Evolutionary conservation across 2,113 vertebrate genomes (phyloP).

Genomic region (Hydropotes inermis): DNA sequence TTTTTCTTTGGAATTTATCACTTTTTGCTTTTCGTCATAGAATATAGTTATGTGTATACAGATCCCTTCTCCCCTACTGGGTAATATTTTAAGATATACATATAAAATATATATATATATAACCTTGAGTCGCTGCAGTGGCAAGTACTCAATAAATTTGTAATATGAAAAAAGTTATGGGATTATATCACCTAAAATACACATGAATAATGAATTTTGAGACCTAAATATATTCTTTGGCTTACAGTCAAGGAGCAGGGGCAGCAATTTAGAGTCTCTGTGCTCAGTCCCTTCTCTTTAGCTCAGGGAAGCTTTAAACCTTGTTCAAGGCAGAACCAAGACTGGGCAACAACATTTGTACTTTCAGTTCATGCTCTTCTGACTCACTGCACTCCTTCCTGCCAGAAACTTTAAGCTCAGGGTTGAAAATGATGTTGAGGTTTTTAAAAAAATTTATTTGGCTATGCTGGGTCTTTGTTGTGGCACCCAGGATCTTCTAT

Average conservation of each 20-base stretch:
- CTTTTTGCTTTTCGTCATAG: not conserved
- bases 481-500: not conserved
- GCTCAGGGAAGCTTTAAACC: not conserved
- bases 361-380: not conserved
- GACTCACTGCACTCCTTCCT: not conserved
- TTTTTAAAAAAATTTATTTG: not conserved
- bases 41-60: not conserved
- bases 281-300: not conserved
- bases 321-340: not conserved
- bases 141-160: not conserved
- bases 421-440: not conserved
- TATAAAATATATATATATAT: too few species aligned
- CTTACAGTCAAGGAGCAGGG: not conserved
- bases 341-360: not conserved
- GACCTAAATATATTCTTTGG: not conserved
- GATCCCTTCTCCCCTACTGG: not conserved
- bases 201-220: not conserved
- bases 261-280: not conserved
- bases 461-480: accelerated
- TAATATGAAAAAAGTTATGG: not conserved
- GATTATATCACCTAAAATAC: not conserved
- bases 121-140: not conserved
- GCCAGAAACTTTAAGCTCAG: not conserved
- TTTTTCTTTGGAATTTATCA: not conserved
- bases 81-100: not conserved